phyloP scores from a whole-genome alignment of 2,888 invertebrate genomes.

The Leptinotarsa tumamoca region DNA sequence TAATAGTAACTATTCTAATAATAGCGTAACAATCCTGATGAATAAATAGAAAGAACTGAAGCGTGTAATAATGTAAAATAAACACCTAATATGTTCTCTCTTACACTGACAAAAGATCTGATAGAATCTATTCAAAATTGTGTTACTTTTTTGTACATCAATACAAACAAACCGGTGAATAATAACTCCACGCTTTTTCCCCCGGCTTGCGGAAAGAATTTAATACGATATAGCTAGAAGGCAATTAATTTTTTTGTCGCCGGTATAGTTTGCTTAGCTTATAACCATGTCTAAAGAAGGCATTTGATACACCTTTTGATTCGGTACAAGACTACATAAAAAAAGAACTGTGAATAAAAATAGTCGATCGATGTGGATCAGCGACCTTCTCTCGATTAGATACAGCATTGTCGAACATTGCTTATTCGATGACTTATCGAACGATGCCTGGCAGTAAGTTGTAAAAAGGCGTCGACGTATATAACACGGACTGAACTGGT shows the following conservation, averaged over 20 bases:
- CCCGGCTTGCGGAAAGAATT: slow-evolving; percentile 30
- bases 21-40: neutral
- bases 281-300: slow-evolving; percentile 42
- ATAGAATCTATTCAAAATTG: slow-evolving; percentile 5
- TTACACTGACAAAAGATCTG: neutral
- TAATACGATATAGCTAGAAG: slow-evolving; percentile 30
- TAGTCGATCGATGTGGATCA: slow-evolving; percentile 37
- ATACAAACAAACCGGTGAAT: slow-evolving; percentile 24
- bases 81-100: neutral
- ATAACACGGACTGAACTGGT: too few species aligned
- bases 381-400: slow-evolving; percentile 39
- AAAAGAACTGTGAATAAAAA: slow-evolving; percentile 35
- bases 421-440: slow-evolving; percentile 11
- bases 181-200: slow-evolving; percentile 21
- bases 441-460: neutral
- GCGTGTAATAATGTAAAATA: slow-evolving; percentile 12
- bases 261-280: slow-evolving; percentile 44
- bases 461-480: neutral
- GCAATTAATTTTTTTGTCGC: slow-evolving; percentile 40
- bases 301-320: slow-evolving; percentile 46
- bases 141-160: slow-evolving; percentile 15
- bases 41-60: neutral
- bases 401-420: slow-evolving; percentile 36
- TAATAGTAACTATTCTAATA: neutral
- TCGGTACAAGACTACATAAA: slow-evolving; percentile 27